Evolutionary conservation across 2,797 vertebrate species (phyloP).

Genomic region (Gymnopithys bicolor): DNA sequence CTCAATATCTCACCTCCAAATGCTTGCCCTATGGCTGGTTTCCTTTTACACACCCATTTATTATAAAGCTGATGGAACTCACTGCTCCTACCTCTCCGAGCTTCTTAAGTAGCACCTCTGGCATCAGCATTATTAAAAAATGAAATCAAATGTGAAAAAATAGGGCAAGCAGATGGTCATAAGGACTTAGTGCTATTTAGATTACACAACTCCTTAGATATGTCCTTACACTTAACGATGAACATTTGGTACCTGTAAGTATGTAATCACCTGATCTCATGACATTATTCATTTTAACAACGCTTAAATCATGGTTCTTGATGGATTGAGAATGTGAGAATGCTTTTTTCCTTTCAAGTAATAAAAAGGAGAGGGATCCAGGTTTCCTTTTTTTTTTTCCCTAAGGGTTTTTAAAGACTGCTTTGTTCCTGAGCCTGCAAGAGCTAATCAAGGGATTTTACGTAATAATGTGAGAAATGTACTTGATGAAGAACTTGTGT

Average conservation of each 20-base stretch:
- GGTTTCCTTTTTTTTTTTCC: not conserved
- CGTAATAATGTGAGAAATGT: not conserved
- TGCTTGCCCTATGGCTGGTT: slow-evolving; percentile 56
- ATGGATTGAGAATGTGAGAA: slow-evolving; percentile 48
- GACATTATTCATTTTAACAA: slow-evolving; percentile 38
- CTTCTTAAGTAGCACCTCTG: slow-evolving; percentile 59
- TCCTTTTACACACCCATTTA: slow-evolving; percentile 51
- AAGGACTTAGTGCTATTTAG: not conserved
- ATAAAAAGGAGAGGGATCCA: not conserved
- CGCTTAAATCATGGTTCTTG: slow-evolving; percentile 30
- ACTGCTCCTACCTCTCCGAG: not conserved
- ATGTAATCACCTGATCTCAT: slow-evolving; percentile 15
- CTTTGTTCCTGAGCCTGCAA: slow-evolving; percentile 32
- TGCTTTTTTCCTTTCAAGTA: not conserved
- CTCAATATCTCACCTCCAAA: slow-evolving; percentile 44
- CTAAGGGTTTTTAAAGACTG: not conserved
- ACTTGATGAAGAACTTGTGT: not conserved
- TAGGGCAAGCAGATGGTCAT: not conserved
- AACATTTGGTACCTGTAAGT: slow-evolving; percentile 15
- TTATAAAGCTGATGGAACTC: slow-evolving; percentile 42
- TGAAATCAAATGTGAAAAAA: slow-evolving; percentile 46
- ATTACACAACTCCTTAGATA: slow-evolving; percentile 26
- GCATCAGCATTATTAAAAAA: slow-evolving; percentile 50
- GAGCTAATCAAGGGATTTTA: slow-evolving; percentile 25
- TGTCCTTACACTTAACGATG: not conserved